Conservation (phyloP, 2,797 vertebrate genomes). For the Monodelphis domestica region DNA sequence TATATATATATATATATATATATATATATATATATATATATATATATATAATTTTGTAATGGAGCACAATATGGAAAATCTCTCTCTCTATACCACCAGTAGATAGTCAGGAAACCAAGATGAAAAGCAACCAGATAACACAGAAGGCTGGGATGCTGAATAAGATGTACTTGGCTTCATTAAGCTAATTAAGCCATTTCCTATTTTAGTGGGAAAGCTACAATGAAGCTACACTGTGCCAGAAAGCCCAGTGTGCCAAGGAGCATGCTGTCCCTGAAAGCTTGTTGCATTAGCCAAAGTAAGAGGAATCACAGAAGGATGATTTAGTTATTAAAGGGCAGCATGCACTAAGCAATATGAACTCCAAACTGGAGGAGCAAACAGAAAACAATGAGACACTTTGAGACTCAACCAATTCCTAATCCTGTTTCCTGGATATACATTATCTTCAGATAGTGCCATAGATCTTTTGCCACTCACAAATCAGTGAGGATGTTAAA, state of each 20-base stretch:
- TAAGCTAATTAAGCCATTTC: constrained; percentile 24
- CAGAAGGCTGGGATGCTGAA: background rate
- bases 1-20: background rate
- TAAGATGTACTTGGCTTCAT: background rate
- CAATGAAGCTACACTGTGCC: background rate
- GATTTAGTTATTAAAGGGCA: background rate
- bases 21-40: background rate
- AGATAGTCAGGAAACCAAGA: background rate
- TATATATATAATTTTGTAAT: background rate
- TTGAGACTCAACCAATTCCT: background rate
- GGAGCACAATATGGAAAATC: background rate
- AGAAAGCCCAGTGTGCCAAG: background rate
- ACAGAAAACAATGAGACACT: background rate
- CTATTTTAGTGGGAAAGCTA: constrained; percentile 11
- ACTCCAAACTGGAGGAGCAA: background rate
- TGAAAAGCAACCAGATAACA: constrained; percentile 5
- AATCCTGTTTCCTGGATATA: background rate
- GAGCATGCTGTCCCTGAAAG: background rate
- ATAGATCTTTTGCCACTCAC: background rate
- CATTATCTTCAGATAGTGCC: background rate
- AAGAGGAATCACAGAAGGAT: background rate
- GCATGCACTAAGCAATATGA: background rate
- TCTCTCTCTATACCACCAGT: background rate
- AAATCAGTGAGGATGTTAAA: background rate
- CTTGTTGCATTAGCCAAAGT: background rate